phyloP scores from a whole-genome alignment of 35 echinoderm and acorn worm genomes.

The Amphiura filiformis region DNA sequence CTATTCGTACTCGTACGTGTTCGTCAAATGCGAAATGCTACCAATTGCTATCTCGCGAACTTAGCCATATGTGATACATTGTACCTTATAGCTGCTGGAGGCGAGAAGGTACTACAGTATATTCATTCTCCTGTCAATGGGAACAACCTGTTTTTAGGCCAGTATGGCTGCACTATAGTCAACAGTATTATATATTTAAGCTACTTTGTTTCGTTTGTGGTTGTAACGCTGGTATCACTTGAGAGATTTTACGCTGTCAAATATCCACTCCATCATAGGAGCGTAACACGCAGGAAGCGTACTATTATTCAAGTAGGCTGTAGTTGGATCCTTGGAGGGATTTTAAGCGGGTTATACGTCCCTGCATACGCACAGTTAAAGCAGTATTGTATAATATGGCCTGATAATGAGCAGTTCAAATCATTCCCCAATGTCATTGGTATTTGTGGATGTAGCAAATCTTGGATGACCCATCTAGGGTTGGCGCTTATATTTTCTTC shows the following conservation, averaged over 20 bases:
- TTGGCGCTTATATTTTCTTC: background rate
- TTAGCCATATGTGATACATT: conserved; percentile 60
- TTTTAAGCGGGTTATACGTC: background rate
- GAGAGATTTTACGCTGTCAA: conserved; percentile 64
- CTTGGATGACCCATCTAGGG: background rate
- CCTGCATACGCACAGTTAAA: background rate
- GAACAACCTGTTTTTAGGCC: conserved; percentile 26
- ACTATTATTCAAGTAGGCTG: background rate
- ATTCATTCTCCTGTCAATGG: conserved; percentile 32
- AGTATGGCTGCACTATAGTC: conserved; percentile 49
- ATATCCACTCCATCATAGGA: background rate
- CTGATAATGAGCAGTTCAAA: background rate
- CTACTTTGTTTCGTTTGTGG: conserved; percentile 37
- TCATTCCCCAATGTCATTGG: background rate
- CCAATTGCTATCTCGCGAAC: conserved; percentile 63
- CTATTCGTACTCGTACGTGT: conserved; percentile 53
- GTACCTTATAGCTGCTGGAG: conserved; percentile 37
- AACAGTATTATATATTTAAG: conserved; percentile 41
- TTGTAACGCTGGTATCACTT: conserved; percentile 48
- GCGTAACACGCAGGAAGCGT: background rate
- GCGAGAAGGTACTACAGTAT: conserved; percentile 47
- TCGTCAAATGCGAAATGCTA: conserved; percentile 51
- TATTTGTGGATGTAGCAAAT: background rate
- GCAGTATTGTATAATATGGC: background rate
- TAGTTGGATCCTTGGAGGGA: background rate